phyloP scores from a whole-genome alignment of 2,113 vertebrate species.

The Circaetus gallicus region DNA sequence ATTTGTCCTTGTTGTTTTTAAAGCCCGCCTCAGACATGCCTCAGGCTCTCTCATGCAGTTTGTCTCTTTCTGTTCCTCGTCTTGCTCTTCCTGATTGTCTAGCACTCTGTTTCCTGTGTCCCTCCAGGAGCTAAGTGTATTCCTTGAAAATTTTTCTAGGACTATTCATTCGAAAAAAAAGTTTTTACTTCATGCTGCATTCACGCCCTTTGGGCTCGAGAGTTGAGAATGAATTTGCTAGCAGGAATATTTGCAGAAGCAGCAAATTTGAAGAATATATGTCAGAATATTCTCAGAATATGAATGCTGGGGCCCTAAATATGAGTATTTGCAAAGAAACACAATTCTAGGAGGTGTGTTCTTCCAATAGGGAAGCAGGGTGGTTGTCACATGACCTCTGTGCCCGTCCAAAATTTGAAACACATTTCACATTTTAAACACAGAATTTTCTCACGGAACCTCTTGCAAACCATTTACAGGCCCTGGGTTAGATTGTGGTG shows the following conservation, averaged over 20 bases:
- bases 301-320: not conserved
- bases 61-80: not conserved
- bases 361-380: slow-evolving; percentile 15
- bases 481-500: slow-evolving; percentile 34
- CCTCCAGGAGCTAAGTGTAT: not conserved
- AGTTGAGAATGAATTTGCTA: not conserved
- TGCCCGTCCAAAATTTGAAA: slow-evolving; percentile 48
- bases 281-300: not conserved
- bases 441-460: slow-evolving; percentile 51
- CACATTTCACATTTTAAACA: slow-evolving; percentile 62
- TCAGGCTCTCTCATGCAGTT: not conserved
- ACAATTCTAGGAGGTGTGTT: not conserved
- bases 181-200: not conserved
- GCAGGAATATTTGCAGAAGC: not conserved
- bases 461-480: slow-evolving; percentile 62
- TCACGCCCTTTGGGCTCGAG: not conserved
- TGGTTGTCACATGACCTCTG: not conserved
- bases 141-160: not conserved
- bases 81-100: not conserved
- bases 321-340: not conserved
- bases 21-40: not conserved
- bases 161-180: not conserved
- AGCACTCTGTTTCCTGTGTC: not conserved
- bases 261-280: not conserved
- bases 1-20: slow-evolving; percentile 1